Conservation (phyloP, 2,797 vertebrate genomes). For the Onychomys leucogaster region DNA sequence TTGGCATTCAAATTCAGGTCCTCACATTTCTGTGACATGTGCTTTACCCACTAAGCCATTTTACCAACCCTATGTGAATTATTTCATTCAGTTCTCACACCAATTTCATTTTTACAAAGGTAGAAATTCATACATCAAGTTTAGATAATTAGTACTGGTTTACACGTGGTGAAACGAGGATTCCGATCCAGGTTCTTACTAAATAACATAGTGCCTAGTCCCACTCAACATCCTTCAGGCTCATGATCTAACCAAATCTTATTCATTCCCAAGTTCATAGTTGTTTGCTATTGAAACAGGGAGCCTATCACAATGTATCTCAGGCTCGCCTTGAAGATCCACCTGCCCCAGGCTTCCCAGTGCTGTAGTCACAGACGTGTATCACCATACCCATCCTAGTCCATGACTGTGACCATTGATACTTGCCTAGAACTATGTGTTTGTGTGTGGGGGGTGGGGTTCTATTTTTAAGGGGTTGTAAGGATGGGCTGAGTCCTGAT, state of each 20-base stretch:
- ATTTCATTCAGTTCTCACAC: conserved; percentile 43
- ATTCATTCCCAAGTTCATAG: conserved; percentile 10
- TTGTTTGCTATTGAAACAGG: not conserved
- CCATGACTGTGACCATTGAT: not conserved
- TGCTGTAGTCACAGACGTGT: not conserved
- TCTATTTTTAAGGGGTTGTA: not conserved
- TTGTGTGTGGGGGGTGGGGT: not conserved
- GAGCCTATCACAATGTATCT: not conserved
- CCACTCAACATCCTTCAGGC: not conserved
- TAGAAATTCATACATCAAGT: not conserved
- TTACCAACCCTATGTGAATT: not conserved
- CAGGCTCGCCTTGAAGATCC: not conserved
- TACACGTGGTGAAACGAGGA: not conserved
- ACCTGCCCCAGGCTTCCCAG: not conserved
- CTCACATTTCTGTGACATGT: not conserved
- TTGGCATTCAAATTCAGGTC: not conserved
- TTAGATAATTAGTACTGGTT: conserved; percentile 14
- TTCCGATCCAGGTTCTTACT: conserved; percentile 20
- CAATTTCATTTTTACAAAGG: conserved; percentile 9
- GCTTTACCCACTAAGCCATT: not conserved
- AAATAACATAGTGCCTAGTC: conserved; percentile 13
- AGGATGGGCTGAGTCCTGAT: not conserved
- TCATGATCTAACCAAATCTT: not conserved
- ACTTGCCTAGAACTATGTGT: not conserved
- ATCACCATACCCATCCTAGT: not conserved